Conservation (phyloP, 2,888 invertebrate genomes). For the Drosophila trichaetosa region DNA sequence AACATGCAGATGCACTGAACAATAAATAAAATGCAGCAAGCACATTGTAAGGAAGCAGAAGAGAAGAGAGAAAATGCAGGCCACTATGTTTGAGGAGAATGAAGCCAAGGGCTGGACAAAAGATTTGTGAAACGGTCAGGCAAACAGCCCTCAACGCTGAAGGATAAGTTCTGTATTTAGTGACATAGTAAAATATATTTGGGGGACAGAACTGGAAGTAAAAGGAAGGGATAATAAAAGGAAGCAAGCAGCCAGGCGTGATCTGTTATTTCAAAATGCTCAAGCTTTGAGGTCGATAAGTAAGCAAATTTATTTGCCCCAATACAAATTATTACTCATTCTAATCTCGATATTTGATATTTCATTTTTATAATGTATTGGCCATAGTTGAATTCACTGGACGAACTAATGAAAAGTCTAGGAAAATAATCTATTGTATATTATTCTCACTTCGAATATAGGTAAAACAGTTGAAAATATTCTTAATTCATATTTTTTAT, state of each 20-base stretch:
- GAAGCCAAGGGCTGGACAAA: constrained; percentile 45
- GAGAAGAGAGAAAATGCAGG: constrained; percentile 49
- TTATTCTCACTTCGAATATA: not conserved
- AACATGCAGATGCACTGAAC: constrained; percentile 68
- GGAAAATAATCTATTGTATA: not conserved
- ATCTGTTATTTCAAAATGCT: not conserved
- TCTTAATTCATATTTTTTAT: not conserved
- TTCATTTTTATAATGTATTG: not conserved
- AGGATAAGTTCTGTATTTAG: not conserved
- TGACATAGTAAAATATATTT: not conserved
- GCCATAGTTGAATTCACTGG: not conserved
- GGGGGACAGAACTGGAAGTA: not conserved
- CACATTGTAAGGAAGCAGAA: constrained; percentile 59
- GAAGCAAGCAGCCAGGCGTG: not conserved
- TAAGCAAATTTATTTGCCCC: not conserved
- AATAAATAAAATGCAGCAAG: constrained; percentile 78
- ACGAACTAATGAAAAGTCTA: not conserved
- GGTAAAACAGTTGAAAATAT: no score
- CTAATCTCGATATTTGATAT: not conserved
- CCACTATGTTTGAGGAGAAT: constrained; percentile 21
- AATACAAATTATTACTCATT: not conserved
- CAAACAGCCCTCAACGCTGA: not conserved
- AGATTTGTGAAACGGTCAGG: constrained; percentile 27
- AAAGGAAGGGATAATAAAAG: not conserved
- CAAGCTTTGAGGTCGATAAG: not conserved